Evolutionary conservation across 1,140 invertebrate genomes (phyloP).

Genomic region (Dinothrombium tinctorium): DNA sequence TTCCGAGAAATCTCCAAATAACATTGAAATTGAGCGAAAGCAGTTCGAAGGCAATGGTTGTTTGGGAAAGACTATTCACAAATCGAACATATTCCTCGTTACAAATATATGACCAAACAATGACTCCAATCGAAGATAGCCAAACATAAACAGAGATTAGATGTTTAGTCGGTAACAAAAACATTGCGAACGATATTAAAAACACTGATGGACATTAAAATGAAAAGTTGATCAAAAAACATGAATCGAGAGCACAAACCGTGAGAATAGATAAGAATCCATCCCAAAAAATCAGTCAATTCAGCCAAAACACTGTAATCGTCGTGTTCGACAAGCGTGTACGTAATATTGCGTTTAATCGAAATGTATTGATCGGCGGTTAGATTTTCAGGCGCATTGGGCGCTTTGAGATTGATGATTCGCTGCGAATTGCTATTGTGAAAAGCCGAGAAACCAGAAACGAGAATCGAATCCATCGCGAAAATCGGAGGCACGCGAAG

Average conservation of each 20-base stretch:
- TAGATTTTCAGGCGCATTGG: neutral
- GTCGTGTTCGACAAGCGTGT: too few species aligned
- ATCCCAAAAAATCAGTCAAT: conserved; percentile 5
- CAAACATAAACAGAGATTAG: conserved; percentile 63
- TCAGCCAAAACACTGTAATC: too few species aligned
- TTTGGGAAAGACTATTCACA: conserved; percentile 8
- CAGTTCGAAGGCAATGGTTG: conserved; percentile 2
- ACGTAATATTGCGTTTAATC: too few species aligned
- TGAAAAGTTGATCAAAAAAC: too few species aligned
- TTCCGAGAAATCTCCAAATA: conserved; percentile 10
- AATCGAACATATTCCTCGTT: conserved; percentile 16
- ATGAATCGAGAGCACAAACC: neutral
- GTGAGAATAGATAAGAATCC: conserved; percentile 3
- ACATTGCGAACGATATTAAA: conserved; percentile 44
- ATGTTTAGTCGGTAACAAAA: conserved; percentile 55
- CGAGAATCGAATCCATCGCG: conserved; percentile 60
- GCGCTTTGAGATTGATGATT: neutral
- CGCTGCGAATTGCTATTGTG: neutral
- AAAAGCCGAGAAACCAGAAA: conserved; percentile 31
- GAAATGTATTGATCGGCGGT: too few species aligned
- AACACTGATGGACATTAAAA: conserved; percentile 38
- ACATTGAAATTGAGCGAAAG: conserved; percentile 9
- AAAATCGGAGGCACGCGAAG: conserved; percentile 65
- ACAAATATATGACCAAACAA: conserved; percentile 46
- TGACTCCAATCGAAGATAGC: conserved; percentile 46